Percentiles rank a stretch among this genome's conserved stretches.
phyloP scores from a whole-genome alignment of 2,113 vertebrate species.

The Chunga burmeisteri region DNA sequence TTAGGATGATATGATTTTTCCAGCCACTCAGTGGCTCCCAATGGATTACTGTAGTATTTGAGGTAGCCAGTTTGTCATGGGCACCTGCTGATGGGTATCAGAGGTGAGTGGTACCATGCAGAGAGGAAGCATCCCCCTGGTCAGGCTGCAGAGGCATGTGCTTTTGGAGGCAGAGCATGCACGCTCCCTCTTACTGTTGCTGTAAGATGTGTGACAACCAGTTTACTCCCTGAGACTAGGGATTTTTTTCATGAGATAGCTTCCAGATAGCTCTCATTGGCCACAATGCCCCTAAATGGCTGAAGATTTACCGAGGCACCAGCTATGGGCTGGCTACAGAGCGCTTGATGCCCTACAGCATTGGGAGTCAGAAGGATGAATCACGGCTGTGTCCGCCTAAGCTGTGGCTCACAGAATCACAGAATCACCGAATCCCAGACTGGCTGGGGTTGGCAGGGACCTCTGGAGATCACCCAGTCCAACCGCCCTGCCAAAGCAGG shows the following conservation, averaged over 20 bases:
- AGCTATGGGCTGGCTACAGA: background rate
- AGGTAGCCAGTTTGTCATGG: background rate
- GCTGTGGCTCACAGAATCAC: background rate
- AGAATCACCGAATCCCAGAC: no score
- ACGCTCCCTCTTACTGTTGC: background rate
- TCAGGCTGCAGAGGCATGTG: background rate
- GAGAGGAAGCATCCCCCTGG: background rate
- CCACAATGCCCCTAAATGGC: background rate
- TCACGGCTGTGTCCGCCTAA: accelerated
- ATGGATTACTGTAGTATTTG: background rate
- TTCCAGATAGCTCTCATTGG: background rate
- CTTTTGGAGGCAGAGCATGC: background rate
- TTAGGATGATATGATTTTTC: background rate
- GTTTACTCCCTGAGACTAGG: background rate
- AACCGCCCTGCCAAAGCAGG: no score
- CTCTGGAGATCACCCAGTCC: no score
- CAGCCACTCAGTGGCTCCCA: background rate
- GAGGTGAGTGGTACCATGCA: background rate
- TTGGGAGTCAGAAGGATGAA: no score
- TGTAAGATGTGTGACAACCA: background rate
- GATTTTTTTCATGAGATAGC: background rate
- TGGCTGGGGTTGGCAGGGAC: no score
- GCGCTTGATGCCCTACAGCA: accelerated
- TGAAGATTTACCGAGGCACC: background rate
- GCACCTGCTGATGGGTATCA: background rate